These are phyloP conservation scores for Pseudococcus longispinus DNA, from an alignment of 2,888 invertebrate genomes.

Conservation along the genomic window DNA sequence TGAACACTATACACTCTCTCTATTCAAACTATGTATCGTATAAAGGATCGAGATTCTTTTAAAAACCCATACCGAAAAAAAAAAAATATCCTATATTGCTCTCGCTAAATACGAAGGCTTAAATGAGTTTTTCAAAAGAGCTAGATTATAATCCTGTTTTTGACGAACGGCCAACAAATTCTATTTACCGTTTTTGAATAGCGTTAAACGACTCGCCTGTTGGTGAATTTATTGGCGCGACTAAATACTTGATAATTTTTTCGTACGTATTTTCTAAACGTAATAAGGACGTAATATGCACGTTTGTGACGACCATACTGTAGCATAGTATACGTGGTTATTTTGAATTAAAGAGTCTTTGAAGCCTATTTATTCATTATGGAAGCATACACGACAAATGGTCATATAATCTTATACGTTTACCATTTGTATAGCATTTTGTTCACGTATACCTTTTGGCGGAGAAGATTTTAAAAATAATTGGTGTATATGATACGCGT, in stretches of 20 bases:
- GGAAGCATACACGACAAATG: background rate
- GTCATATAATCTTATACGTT: background rate
- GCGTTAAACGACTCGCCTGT: constrained; percentile 10
- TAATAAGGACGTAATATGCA: background rate
- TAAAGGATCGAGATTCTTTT: background rate
- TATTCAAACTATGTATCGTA: background rate
- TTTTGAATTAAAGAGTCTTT: background rate
- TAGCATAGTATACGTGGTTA: background rate
- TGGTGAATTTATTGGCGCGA: constrained; percentile 3
- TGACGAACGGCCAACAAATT: constrained; percentile 50
- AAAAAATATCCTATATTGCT: background rate
- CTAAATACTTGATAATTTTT: constrained; percentile 30
- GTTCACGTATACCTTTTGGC: background rate
- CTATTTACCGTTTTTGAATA: constrained; percentile 42
- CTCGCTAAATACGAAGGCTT: constrained; percentile 14
- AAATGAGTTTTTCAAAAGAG: constrained; percentile 40
- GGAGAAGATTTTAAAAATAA: background rate
- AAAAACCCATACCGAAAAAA: background rate
- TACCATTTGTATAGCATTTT: background rate
- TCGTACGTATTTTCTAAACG: background rate
- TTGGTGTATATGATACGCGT: background rate
- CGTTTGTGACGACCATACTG: background rate
- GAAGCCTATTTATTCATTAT: background rate
- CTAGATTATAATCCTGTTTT: constrained; percentile 40
- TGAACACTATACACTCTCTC: background rate